Evolutionary conservation across 2,797 vertebrate species (phyloP).

Genomic region (Dallia pectoralis): DNA sequence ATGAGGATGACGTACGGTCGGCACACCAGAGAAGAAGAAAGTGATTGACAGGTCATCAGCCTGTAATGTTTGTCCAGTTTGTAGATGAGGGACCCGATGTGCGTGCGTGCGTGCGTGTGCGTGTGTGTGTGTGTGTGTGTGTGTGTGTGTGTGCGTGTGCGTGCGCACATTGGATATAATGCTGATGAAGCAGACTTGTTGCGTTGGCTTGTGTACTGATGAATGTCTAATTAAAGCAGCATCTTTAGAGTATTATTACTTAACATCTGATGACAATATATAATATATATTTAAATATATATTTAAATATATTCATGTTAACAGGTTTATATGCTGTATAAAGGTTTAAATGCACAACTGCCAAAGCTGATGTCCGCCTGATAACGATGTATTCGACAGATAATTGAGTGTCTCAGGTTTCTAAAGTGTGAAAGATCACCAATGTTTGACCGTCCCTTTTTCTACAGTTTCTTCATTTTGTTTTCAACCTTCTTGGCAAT

Average conservation of each 20-base stretch:
- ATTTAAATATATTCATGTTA: too few species aligned
- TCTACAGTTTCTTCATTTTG: constrained; percentile 54
- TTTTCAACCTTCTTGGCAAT: constrained; percentile 34
- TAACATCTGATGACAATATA: constrained; percentile 65
- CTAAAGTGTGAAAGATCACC: constrained; percentile 43
- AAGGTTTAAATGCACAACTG: constrained; percentile 59
- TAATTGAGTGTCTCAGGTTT: constrained; percentile 42
- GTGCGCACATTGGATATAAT: constrained; percentile 19
- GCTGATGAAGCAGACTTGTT: constrained; percentile 51
- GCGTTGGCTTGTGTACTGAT: constrained; percentile 39
- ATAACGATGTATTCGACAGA: constrained; percentile 40
- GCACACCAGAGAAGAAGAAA: too few species aligned
- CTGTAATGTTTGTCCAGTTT: constrained; percentile 16
- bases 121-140: too few species aligned
- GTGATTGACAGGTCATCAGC: constrained; percentile 21
- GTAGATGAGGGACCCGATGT: constrained; percentile 26
- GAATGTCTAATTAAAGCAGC: constrained; percentile 66
- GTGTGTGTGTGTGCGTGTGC: too few species aligned
- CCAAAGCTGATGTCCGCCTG: constrained; percentile 49
- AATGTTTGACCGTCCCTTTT: constrained; percentile 40
- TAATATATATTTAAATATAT: too few species aligned
- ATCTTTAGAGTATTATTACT: constrained; percentile 64
- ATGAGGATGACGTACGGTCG: background rate
- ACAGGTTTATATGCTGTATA: constrained; percentile 63
- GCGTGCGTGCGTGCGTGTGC: too few species aligned